phyloP scores from a whole-genome alignment of 2,797 vertebrate genomes.

The Bryconaethiops microstoma region DNA sequence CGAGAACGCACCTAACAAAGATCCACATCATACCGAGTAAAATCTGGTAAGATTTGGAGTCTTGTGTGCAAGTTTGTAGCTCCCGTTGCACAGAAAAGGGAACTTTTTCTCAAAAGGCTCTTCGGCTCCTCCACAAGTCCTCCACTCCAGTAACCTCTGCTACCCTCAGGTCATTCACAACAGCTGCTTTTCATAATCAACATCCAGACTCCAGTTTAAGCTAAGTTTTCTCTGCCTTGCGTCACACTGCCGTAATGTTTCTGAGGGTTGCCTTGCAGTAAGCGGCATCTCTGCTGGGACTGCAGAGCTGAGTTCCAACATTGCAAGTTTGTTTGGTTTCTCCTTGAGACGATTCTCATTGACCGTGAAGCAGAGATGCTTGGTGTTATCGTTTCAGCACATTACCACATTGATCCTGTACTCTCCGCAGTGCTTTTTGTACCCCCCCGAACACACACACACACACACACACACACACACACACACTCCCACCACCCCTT shows the following conservation, averaged over 20 bases:
- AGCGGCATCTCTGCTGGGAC: slow-evolving; percentile 7
- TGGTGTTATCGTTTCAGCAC: slow-evolving; percentile 38
- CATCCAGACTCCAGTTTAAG: slow-evolving; percentile 22
- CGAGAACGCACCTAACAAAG: neutral
- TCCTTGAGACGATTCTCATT: slow-evolving; percentile 16
- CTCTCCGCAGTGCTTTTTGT: neutral
- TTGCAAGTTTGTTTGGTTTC: slow-evolving; percentile 14
- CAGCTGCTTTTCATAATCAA: slow-evolving; percentile 47
- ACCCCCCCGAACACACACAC: no score
- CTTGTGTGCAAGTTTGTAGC: neutral
- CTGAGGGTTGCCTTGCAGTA: neutral
- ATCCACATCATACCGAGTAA: no score
- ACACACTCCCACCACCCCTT: neutral
- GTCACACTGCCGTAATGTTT: slow-evolving; percentile 35
- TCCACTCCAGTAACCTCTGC: slow-evolving; percentile 27
- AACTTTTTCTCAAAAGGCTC: neutral
- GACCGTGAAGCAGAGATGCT: slow-evolving; percentile 23
- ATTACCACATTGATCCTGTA: slow-evolving; percentile 52
- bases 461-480: no score
- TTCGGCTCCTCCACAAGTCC: slow-evolving; percentile 2
- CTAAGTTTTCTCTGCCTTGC: slow-evolving; percentile 48
- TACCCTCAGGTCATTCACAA: slow-evolving; percentile 45
- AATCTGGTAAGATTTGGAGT: neutral
- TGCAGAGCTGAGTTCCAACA: neutral
- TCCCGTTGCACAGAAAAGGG: neutral